Percentiles rank a stretch among this genome's conserved stretches.
These are phyloP conservation scores for Gambelia wislizenii DNA, from an alignment of 2,797 vertebrate species.

Conservation along the genomic window DNA sequence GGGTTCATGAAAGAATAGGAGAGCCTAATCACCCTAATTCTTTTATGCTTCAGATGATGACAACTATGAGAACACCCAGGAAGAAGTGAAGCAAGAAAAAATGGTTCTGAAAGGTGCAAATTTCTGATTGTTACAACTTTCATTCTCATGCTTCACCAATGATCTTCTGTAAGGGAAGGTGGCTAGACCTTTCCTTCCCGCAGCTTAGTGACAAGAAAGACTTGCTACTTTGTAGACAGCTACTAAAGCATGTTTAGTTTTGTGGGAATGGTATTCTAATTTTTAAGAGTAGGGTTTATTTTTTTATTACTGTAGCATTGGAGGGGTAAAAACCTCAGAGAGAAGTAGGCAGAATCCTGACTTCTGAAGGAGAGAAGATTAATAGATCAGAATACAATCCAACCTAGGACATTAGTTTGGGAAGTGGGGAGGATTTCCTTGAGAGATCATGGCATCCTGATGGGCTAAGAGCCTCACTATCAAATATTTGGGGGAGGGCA, in stretches of 20 bases:
- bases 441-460: background rate
- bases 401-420: background rate
- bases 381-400: background rate
- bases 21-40: background rate
- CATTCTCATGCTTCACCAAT: background rate
- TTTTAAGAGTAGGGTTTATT: background rate
- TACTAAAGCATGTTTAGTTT: background rate
- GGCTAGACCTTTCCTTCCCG: background rate
- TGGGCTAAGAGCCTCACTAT: background rate
- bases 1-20: background rate
- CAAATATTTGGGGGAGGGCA: background rate
- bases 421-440: background rate
- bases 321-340: background rate
- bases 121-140: background rate
- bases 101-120: conserved; percentile 5
- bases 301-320: background rate
- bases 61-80: conserved; percentile 35
- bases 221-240: background rate
- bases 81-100: conserved; percentile 20
- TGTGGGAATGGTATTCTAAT: background rate
- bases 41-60: conserved; percentile 26
- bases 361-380: background rate
- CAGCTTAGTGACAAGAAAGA: background rate
- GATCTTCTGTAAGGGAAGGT: background rate
- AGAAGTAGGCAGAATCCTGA: background rate